Conservation (phyloP, 2,113 vertebrate species). For the Camelus bactrianus region DNA sequence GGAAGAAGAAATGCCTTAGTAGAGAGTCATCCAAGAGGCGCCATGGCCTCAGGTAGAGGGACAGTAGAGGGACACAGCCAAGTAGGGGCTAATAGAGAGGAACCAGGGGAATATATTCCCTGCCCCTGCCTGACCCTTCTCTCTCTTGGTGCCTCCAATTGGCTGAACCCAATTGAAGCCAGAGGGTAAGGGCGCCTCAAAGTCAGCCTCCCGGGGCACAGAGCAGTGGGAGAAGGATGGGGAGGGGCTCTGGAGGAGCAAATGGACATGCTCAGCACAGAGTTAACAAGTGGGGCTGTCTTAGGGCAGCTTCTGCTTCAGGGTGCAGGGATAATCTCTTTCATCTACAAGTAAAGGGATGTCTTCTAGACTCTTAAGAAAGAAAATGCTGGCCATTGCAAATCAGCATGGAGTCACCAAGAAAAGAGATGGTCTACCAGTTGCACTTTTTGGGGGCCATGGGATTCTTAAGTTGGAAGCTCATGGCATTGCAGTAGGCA, state of each 20-base stretch:
- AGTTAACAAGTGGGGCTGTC: background rate
- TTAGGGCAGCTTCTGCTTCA: background rate
- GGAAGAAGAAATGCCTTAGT: background rate
- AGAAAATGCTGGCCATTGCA: background rate
- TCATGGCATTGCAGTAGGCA: background rate
- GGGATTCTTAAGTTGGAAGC: background rate
- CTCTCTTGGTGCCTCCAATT: background rate
- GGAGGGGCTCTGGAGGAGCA: background rate
- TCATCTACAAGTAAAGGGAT: background rate
- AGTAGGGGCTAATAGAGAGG: background rate
- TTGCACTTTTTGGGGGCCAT: background rate
- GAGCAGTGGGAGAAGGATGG: background rate
- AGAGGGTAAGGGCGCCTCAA: background rate
- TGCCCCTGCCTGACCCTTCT: background rate
- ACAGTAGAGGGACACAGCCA: background rate
- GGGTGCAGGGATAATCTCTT: background rate
- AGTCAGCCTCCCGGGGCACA: background rate
- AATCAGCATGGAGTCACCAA: background rate
- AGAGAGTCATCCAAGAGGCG: background rate
- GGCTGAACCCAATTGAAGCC: background rate
- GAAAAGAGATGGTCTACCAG: background rate
- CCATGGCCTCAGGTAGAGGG: background rate
- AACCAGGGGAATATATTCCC: background rate
- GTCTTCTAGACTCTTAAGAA: conserved; percentile 27
- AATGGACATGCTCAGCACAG: too few species aligned